Evolutionary conservation across 1,140 invertebrate genomes (phyloP).

Genomic region (Pseudomyrmex gracilis): DNA sequence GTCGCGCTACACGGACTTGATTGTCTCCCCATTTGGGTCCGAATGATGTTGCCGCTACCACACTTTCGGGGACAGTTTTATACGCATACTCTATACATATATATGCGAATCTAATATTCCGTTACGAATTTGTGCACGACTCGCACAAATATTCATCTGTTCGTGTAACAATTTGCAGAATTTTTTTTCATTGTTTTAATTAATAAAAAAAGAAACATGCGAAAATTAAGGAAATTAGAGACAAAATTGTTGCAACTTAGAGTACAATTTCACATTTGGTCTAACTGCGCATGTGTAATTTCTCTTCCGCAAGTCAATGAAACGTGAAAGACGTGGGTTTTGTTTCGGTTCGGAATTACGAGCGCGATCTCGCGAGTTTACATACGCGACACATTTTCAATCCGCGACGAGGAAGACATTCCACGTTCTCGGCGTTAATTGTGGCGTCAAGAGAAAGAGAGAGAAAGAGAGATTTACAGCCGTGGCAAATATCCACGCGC

Average conservation of each 20-base stretch:
- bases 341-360: conserved; percentile 18
- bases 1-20: conserved; percentile 55
- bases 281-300: neutral
- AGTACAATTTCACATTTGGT: no score
- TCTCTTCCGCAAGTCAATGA: neutral
- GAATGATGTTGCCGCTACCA: conserved; percentile 64
- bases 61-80: neutral
- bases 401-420: conserved; percentile 40
- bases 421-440: conserved; percentile 33
- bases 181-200: no score
- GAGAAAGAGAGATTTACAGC: neutral
- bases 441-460: conserved; percentile 4
- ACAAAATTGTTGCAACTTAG: no score
- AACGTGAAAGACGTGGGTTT: neutral
- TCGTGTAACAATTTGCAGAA: no score
- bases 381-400: neutral
- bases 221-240: no score
- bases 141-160: neutral
- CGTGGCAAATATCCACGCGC: conserved; percentile 69
- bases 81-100: conserved; percentile 14
- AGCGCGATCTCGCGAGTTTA: neutral
- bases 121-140: neutral
- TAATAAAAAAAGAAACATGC: no score
- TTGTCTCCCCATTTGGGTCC: conserved; percentile 62
- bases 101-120: conserved; percentile 29